Base-by-base conservation (phyloP, 2,888 invertebrate genomes). In the Cryptocheilus praepositus region DNA sequence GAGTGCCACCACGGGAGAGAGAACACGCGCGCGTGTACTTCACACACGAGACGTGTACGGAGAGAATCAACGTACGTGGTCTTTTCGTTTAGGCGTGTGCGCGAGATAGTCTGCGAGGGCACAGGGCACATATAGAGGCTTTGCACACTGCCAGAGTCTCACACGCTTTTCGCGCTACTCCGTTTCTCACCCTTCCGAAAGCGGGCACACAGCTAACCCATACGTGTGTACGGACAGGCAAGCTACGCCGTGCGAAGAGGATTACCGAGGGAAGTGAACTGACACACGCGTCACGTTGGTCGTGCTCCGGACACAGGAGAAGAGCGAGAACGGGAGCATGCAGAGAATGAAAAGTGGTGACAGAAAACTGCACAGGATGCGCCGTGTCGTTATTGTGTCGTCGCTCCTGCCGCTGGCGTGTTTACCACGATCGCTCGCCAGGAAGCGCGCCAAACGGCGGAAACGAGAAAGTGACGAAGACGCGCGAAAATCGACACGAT, bases 361-460 rank as follows among this genome's bases (percentile, higher is more conserved):
- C 18, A 16, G 49, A 19, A 49, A 16, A 19, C 49, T 49, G 18
- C 49, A 49, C 49, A 19, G 49, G 15, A 16, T 43, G 44, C 13
- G 21, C 11, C 16, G 44, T 36, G 36, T 7, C 36, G 36, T 36
- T 36, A 36, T 1, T 8, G 36, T 36, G 43, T 19, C 44, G 56
- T 44, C 54, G 28, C 54, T 22, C n/a, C 18, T 18, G 54, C 28
- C 19, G 7, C n/a, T 36, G n/a, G 25, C 15, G 8, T 22, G 21
- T 21, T 45, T 36, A 11, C 36, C 8, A 11, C 45, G 18, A 19
- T 16, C 45, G 36, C 46, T 22, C 57, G 57, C 45, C 22, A 58
- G 57, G 57, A 58, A 45, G 57, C 57, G 53, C 22, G 25, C 25
- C 61, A 22, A 22, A 46, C 55, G 61, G 28, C 45, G 61, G 46